Conservation (phyloP, 2,113 vertebrate genomes). For the Percina caprodes region DNA sequence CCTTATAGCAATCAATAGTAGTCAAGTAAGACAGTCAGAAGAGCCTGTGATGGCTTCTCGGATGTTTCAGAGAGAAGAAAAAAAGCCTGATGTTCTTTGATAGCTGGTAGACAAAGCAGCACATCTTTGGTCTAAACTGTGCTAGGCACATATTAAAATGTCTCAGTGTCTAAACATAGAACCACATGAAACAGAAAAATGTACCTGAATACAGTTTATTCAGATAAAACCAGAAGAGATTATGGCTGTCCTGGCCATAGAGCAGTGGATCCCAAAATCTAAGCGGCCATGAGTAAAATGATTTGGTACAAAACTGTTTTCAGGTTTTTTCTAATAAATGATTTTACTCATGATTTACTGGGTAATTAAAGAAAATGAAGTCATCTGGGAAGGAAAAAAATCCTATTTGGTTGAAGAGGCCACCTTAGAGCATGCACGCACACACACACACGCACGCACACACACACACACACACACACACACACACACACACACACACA, state of each 20-base stretch:
- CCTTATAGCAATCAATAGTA: background rate
- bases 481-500: background rate
- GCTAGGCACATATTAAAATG: slow-evolving; percentile 37
- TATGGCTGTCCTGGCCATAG: too few species aligned
- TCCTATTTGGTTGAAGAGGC: background rate
- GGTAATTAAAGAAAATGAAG: background rate
- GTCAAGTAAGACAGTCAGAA: background rate
- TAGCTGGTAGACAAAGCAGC: slow-evolving; percentile 17
- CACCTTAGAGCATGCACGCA: background rate
- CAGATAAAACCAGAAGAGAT: too few species aligned
- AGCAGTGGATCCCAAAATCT: background rate
- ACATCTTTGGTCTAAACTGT: background rate
- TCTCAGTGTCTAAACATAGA: slow-evolving; percentile 42
- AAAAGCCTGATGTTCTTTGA: slow-evolving; percentile 8
- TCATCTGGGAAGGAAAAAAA: background rate
- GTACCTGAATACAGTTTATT: too few species aligned
- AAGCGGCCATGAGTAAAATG: background rate
- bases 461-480: background rate
- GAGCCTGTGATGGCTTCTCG: background rate
- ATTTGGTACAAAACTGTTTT: background rate
- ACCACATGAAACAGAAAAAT: background rate
- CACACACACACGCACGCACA: slow-evolving; percentile 1
- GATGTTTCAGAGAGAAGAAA: slow-evolving; percentile 7
- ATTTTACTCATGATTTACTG: background rate
- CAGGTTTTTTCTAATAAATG: background rate